Evolutionary conservation across 2,113 vertebrate species (phyloP), one percentile per base, ranked within the genome.

Genomic region (Sisor rabdophorus): DNA sequence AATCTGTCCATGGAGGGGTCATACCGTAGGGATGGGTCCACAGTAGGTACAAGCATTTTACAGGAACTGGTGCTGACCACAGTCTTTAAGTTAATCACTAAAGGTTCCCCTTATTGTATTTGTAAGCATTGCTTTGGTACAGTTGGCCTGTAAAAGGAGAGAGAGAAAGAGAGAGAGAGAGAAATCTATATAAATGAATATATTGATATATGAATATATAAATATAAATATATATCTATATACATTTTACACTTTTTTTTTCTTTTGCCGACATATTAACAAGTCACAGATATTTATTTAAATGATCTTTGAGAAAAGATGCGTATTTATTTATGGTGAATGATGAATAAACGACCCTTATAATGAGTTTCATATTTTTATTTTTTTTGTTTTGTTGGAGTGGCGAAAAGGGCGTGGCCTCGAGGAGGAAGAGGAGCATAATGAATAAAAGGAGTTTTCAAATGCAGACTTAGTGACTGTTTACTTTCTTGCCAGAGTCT

Each of bases 211-310:
- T 44, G 40, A 44, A 44, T 88, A 88, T 89, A 89, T 60, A 82
- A 11, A 81, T 77, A 88, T 89, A 89, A 47, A 82, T 16, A 81
- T 77, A 83, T 77, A 85, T 82, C 68, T 82, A 84, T 89, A 87
- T 85, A 86, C 84, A 90, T 87, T 86, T 86, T 76, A 89, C 84
- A 63, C 88, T 83, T 80, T 89, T 69, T 89, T 89, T 69, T 89
- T 86, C 77, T 82, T 71, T 84, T 85, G 85, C 85, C 64, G 71
- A 79, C 80, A 80, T 68, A 79, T 86, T 86, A 82, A 86, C 36
- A 79, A 87, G 86, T 89, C 86, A 86, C 84, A 83, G 76, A 20
- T 90, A 88, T 91, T 92, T 91, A 91, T 91, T 91, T 90, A 77
- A 86, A 86, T 50, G 82, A 84, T 87, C 86, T 84, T 81, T 52